Conservation (phyloP, 2,113 vertebrate genomes). For the Crotophaga sulcirostris region DNA sequence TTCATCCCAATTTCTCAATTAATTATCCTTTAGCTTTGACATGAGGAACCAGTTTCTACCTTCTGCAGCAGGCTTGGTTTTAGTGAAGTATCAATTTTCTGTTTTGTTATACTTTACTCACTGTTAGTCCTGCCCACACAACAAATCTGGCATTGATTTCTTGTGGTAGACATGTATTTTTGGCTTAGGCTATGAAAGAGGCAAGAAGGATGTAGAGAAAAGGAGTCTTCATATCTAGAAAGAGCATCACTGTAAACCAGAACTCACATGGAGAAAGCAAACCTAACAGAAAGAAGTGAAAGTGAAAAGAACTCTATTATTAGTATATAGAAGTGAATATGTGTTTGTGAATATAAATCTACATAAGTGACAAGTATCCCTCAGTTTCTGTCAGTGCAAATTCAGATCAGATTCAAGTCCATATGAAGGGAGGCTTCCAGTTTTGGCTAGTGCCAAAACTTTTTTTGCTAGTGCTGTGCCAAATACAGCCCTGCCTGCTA, state of each 20-base stretch:
- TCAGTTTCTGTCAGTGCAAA: background rate
- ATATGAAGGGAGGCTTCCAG: background rate
- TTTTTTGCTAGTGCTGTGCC: background rate
- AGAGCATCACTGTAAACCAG: background rate
- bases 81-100: constrained; percentile 44
- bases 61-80: constrained; percentile 62
- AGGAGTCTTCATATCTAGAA: background rate
- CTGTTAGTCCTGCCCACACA: constrained; percentile 41
- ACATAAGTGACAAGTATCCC: background rate
- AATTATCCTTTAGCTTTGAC: constrained; percentile 48
- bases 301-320: background rate
- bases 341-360: background rate
- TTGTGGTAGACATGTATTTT: constrained; percentile 40
- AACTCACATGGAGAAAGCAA: background rate
- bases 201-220: background rate
- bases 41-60: constrained; percentile 65
- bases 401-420: background rate
- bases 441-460: background rate
- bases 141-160: constrained; percentile 54
- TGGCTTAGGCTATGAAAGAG: background rate
- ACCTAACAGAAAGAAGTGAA: background rate
- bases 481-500: background rate
- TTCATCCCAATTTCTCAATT: constrained; percentile 65
- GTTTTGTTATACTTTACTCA: constrained; percentile 27
- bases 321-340: background rate